Base-by-base conservation (phyloP, 2,888 invertebrate species). In the Synergus itoensis region DNA sequence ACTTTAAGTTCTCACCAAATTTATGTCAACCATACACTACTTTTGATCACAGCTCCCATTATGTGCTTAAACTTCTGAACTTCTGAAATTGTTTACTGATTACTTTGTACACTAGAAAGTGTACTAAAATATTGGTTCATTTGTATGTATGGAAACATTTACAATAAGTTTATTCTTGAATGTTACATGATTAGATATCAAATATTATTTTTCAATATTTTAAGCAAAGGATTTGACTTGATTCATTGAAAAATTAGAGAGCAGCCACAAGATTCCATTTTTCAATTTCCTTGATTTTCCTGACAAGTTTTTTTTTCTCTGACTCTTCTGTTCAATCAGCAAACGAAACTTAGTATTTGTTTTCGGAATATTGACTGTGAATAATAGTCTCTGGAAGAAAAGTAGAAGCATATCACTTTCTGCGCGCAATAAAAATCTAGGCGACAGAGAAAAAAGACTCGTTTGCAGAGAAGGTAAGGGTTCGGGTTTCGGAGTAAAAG, bases 371-470 rank as follows among this genome's bases (percentile, higher is more conserved):
- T 63, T 18, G 62, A 63, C 62, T 63, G 62, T 21, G 28, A 62
- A 62, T 62, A 62, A 62, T 28, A 62, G 57, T n/a, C 57, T 57
- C 57, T 57, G 7, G 60, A 36, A 64, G 63, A 40, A 36, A 64
- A 36, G 36, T 64, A 36, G 36, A 36, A 36, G 63, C 36, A 64
- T 64, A 64, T 64, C 14, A 64, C 41, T 41, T 64, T 64, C n/a
- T n/a, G 40, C 18, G 65, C 9, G 41, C n/a, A 43, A 67, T 43
- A 18, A 18, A 67, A 67, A 67, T 67, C n/a, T 43, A 65, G 41
- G 41, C 65, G 64, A 64, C 36, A 65, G 43, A 41, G 65, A 21
- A 69, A 69, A 45, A 12, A 45, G 21, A 69, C 28, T 69, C 43
- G 67, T 21, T 69, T 45, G 67, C 28, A 69, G 28, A 18, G 45